Evolutionary conservation across 2,888 invertebrate species (phyloP), one percentile per base, ranked within the genome.

Genomic region (Punctoribates punctum): DNA sequence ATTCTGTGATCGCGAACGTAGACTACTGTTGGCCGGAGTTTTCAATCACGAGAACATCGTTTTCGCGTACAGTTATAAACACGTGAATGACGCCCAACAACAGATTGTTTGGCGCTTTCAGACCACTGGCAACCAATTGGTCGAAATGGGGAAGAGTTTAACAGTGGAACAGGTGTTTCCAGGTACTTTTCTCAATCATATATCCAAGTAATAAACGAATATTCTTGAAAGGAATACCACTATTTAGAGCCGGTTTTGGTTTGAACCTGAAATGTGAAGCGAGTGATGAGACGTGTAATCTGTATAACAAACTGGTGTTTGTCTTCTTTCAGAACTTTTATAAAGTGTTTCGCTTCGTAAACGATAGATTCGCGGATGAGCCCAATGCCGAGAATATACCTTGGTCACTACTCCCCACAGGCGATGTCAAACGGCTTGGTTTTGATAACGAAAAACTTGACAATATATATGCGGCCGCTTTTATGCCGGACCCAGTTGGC

Each of bases 41-140:
- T 34, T 65, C 34, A 65, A 65, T 65, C 17, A 65, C 11, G 34
- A 65, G n/a, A 5, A 65, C 15, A 65, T 38, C 1, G 2, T 65
- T 23, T 65, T 34, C 34, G 34, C 65, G 5, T 65, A 65, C 65
- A 65, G 65, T 65, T 65, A 34, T 34, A 65, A 65, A 34, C 34
- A 65, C 17, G 6, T 34, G 1, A 34, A 34, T 34, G 34, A 17
- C 17, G 2, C 17, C 34, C 65, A 65, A 34, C n/a, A 34, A 17
- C 38, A 38, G 65, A 29, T 65, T 38, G 38, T 65, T 65, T 65
- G 65, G 65, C 65, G 65, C 15, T 65, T 65, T 20, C 2, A 65
- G 17, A 23, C 17, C 9, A 65, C 11, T 34, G 34, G 11, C 6
- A 65, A 65, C 1, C 3, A 34, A 34, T 4, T 34, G 23, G 20